Conservation (phyloP, 2,113 vertebrate genomes). For the Zingel zingel region DNA sequence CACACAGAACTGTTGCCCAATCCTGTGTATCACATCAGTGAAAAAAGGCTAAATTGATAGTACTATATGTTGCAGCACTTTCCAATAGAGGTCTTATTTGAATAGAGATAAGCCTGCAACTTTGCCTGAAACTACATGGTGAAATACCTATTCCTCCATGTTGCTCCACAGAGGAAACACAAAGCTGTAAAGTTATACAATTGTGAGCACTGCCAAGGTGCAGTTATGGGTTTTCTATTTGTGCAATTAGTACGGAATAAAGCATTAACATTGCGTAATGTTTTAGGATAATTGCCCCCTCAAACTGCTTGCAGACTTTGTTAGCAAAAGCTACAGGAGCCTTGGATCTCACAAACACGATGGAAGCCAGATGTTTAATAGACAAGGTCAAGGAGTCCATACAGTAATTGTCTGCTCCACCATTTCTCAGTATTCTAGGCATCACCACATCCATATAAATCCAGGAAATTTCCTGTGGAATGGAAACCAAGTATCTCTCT, state of each 20-base stretch:
- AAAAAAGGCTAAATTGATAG: constrained; percentile 47
- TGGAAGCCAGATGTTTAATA: constrained; percentile 81
- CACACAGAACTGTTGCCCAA: constrained; percentile 63
- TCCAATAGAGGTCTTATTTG: constrained; percentile 46
- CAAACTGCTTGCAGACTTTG: constrained; percentile 74
- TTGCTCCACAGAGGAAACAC: constrained; percentile 45
- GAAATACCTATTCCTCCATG: constrained; percentile 23
- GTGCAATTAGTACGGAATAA: constrained; percentile 66
- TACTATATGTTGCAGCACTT: constrained; percentile 43
- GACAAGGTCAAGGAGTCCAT: constrained; percentile 77
- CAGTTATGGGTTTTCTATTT: constrained; percentile 65
- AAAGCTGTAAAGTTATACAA: constrained; percentile 62
- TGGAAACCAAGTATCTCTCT: constrained; percentile 67
- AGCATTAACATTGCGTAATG: constrained; percentile 60
- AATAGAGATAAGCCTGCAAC: constrained; percentile 39
- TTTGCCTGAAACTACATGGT: constrained; percentile 34
- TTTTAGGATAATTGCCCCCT: constrained; percentile 68
- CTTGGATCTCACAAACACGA: constrained; percentile 51
- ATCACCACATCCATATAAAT: constrained; percentile 75
- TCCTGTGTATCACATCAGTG: constrained; percentile 56
- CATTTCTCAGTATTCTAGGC: constrained; percentile 65
- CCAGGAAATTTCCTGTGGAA: constrained; percentile 83
- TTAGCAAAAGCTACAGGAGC: constrained; percentile 59
- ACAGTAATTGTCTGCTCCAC: constrained; percentile 68
- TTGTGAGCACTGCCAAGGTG: constrained; percentile 38